Base-by-base conservation (phyloP, 1,140 invertebrate genomes). In the Aphelinus certus region DNA sequence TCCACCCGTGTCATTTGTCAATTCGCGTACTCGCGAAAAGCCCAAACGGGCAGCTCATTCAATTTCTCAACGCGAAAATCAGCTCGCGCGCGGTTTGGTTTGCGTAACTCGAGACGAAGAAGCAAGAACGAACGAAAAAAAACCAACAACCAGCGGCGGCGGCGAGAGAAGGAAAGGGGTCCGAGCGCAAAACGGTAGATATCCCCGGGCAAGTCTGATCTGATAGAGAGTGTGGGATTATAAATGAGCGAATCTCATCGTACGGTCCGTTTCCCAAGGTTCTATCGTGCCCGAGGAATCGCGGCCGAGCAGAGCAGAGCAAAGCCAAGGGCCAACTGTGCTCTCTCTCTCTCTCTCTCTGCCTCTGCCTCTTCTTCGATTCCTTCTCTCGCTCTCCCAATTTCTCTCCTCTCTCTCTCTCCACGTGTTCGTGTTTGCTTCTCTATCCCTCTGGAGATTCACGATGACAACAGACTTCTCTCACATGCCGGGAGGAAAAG, bases 181-280 rank as follows among this genome's bases (percentile, higher is more conserved):
- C 46, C n/a, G 49, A 67, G 48, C 56, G 74, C 74, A 71, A 76
- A 71, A 71, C 49, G 68, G 74, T 42, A 56, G 68, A 76, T 66
- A 76, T 76, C 68, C 71, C 62, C 53, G 75, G 60, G 49, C 9
- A 60, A 76, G 75, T 71, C 56, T 65, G 49, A 76, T 76, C 69
- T 71, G 69, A 71, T 76, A 71, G 69, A 71, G 69, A 67, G 58
- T 46, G 26, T 26, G 26, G 69, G 57, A 72, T 76, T 76, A 76
- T 76, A 76, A 76, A 76, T 76, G 75, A 76, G 69, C 70, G 75
- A 76, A 76, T 76, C 75, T 76, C 70, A 76, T 76, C 75, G 63
- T 57, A 71, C 63, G 57, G 56, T 72, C 57, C 75, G 75, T 62
- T 76, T 72, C 63, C 63, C 75, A 72, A 76, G 69, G 43, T 68